Evolutionary conservation across 92 coral and sea anemone genomes (phyloP), one percentile per base, ranked within the genome.

Genomic region (Heliopora coerulea): DNA sequence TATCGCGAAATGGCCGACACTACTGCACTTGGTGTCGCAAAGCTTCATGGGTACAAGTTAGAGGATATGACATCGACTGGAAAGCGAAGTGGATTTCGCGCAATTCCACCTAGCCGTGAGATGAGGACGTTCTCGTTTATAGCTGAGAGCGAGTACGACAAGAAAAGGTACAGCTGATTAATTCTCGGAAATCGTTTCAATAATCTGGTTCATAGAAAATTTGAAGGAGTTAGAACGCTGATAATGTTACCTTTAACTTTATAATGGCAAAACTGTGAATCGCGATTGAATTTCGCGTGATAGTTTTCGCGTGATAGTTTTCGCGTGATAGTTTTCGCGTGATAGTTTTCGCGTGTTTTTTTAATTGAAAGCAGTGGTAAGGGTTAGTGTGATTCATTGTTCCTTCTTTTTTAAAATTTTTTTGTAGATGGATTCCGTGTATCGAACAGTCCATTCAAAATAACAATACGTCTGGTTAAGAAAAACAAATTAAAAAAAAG

Each of bases 1-100:
- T 93, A 93, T 73, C 78, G 93, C 32, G 98, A 93, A 37, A 93
- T 93, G 98, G 84, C 98, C 13, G 91, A 93, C 50, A 90, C 91
- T 0, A 88, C 88, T 15, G 98, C 98, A 4, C 82, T 89, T 49
- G 96, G 98, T 14, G 98, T 93, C 56, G 98, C 96, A 19, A 83
- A 85, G 82, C 86, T 93, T n/a, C 85, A 81, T 46, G 86, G 88
- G 30, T 93, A 89, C 50, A 59, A 79, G 8, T 63, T 93, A 26
- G 70, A 76, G 49, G 35, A 44, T 21, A 93, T 88, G 25, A 91
- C 84, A 10, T 80, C 65, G 14, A 80, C 76, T 34, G 98, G 91
- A 8, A 83, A 80, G 75, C 86, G 82, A 52, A 90, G 52, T 49
- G 80, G 82, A 54, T 93, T 89, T 75, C 80, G 84, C 46, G 91